Evolutionary conservation across 2,113 vertebrate species (phyloP), one percentile per base, ranked within the genome.

Genomic region (Spilogale gracilis): DNA sequence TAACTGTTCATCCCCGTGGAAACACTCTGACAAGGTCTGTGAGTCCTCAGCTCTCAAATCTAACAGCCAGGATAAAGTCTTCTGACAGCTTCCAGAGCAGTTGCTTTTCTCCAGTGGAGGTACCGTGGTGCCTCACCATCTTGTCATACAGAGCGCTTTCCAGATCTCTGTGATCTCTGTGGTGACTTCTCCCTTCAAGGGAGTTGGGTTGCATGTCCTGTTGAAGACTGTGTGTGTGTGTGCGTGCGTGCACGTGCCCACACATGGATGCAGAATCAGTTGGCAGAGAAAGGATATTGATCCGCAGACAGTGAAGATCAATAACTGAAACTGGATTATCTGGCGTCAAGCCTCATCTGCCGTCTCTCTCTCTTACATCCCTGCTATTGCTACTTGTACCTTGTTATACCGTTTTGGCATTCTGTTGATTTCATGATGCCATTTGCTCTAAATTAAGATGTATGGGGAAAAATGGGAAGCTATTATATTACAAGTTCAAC

Each of bases 211-310:
- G 50, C 52, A 8, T 17, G 3, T 11, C 48, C 4, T 67, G 2
- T 65, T 48, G 30, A 83, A 43, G 58, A 2, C 1, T 48, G n/a
- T 60, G 11, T 7, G 9, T 60, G 43, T 16, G 45, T 48, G 11
- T 17, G 6, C 32, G 10, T 5, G 2, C 45, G 20, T 1, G 9
- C 13, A 2, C 10, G 21, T 38, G 11, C 6, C 5, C 0, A 2
- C 3, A 3, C 18, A 52, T 23, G 1, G 1, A 25, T 94, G 3
- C 21, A 18, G 67, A 43, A 81, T 43, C 12, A 16, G 10, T 20
- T 48, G 43, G 17, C n/a, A 58, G 30, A 92, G 30, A 61, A 78
- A 86, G 81, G 14, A 17, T 25, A 71, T 3, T 25, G 20, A 58
- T 58, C 38, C 43, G 65, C 18, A 86, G 82, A 9, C 25, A 79